phyloP scores from a whole-genome alignment of 1,140 invertebrate species.

The Aphelinus atriplicis region DNA sequence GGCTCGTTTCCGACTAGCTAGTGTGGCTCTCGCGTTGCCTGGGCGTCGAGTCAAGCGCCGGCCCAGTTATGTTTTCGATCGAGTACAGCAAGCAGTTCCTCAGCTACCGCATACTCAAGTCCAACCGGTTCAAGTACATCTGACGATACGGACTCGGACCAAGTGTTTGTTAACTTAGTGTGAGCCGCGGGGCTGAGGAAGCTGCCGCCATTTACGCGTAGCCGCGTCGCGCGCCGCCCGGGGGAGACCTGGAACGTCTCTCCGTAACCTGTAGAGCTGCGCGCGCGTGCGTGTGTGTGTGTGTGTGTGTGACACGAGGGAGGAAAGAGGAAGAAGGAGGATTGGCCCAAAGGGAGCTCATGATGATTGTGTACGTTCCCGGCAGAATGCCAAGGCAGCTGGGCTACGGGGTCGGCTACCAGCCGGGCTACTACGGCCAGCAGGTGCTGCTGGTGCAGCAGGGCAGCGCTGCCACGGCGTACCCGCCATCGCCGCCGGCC shows the following conservation, averaged over 20 bases:
- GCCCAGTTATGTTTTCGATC: constrained; percentile 64
- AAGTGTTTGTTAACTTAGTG: constrained; percentile 50
- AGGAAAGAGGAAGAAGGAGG: constrained; percentile 9
- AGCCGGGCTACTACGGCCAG: constrained; percentile 38
- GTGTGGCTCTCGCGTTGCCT: neutral
- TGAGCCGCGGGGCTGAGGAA: constrained; percentile 45
- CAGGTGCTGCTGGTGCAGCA: constrained; percentile 18
- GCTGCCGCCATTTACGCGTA: neutral
- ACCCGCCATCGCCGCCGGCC: constrained; percentile 23
- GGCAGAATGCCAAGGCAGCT: constrained; percentile 64
- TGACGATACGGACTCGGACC: constrained; percentile 67
- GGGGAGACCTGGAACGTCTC: constrained; percentile 64
- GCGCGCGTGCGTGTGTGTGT: too few relatives aligned
- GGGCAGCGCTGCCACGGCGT: neutral
- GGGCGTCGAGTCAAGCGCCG: constrained; percentile 32
- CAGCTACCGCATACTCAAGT: constrained; percentile 66
- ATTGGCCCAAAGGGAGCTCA: constrained; percentile 35
- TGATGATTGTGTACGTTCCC: constrained; percentile 66
- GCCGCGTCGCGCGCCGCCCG: constrained; percentile 1
- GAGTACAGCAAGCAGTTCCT: constrained; percentile 67
- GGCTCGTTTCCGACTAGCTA: neutral
- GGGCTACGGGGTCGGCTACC: constrained; percentile 57
- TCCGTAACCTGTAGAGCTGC: constrained; percentile 26
- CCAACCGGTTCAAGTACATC: constrained; percentile 66
- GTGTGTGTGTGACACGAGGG: neutral